These are phyloP conservation scores for Ataeniobius toweri DNA, from an alignment of 2,797 vertebrate species.

Conservation along the genomic window DNA sequence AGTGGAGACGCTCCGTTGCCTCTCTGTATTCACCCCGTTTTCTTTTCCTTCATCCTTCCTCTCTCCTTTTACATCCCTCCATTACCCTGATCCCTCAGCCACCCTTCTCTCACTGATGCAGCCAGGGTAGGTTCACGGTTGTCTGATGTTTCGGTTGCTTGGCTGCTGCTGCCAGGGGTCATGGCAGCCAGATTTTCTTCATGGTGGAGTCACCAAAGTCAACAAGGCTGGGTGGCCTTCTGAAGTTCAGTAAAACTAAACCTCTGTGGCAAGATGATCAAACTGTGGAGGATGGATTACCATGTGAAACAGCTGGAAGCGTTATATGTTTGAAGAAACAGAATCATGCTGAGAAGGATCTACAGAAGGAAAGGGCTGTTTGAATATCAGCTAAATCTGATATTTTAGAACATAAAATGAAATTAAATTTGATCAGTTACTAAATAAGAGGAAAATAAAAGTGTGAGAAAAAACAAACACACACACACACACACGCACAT, in stretches of 20 bases:
- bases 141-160: conserved; percentile 69
- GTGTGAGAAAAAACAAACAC: neutral
- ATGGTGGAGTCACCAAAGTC: conserved; percentile 75
- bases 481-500: neutral
- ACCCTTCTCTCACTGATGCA: conserved; percentile 13
- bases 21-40: conserved; percentile 28
- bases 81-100: conserved; percentile 19
- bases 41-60: conserved; percentile 33
- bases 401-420: neutral
- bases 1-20: conserved; percentile 65
- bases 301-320: conserved; percentile 3
- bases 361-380: neutral
- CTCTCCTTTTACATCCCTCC: conserved; percentile 46
- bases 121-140: conserved; percentile 36
- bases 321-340: conserved; percentile 17
- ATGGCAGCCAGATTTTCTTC: conserved; percentile 74
- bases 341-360: neutral
- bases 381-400: conserved; percentile 1
- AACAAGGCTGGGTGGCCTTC: conserved; percentile 73
- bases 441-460: conserved; percentile 9
- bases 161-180: conserved; percentile 67
- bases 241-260: conserved; percentile 27
- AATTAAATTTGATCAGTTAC: conserved; percentile 4
- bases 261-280: conserved; percentile 12
- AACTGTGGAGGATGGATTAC: conserved; percentile 17